A percentile compares a stretch with the other conserved stretches of the same genome.
Evolutionary conservation across 1,140 invertebrate genomes (phyloP).

Genomic region (Calliphora vicina): DNA sequence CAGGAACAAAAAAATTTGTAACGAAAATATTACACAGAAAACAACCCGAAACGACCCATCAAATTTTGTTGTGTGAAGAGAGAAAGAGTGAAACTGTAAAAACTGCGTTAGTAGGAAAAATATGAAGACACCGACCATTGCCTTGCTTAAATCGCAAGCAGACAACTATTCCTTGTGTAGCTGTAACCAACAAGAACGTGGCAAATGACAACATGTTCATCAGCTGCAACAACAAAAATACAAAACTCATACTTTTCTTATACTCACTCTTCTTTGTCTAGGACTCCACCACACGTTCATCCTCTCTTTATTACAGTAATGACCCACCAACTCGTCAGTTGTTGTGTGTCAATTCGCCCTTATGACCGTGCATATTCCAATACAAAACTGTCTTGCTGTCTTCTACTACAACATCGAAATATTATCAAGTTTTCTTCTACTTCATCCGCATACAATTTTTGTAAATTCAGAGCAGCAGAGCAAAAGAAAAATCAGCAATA

Average conservation of each 20-base stretch:
- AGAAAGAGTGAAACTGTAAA: not conserved
- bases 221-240: not conserved
- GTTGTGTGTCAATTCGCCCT: not conserved
- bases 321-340: too few species aligned
- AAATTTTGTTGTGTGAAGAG: not conserved
- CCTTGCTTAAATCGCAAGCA: not conserved
- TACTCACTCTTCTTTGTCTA: not conserved
- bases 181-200: constrained; percentile 26
- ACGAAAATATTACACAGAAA: not conserved
- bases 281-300: not conserved
- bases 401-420: not conserved
- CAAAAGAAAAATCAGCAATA: not conserved
- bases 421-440: constrained; percentile 25
- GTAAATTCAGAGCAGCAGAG: not conserved
- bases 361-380: constrained; percentile 5
- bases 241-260: not conserved
- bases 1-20: not conserved
- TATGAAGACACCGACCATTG: not conserved
- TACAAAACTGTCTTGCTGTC: not conserved
- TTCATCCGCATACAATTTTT: constrained; percentile 20
- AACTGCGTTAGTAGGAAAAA: not conserved
- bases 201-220: constrained; percentile 30
- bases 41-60: not conserved
- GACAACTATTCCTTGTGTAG: not conserved
- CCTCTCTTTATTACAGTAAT: not conserved